phyloP scores from a whole-genome alignment of 1,140 invertebrate species.

The Akabosia matsudoensis region DNA sequence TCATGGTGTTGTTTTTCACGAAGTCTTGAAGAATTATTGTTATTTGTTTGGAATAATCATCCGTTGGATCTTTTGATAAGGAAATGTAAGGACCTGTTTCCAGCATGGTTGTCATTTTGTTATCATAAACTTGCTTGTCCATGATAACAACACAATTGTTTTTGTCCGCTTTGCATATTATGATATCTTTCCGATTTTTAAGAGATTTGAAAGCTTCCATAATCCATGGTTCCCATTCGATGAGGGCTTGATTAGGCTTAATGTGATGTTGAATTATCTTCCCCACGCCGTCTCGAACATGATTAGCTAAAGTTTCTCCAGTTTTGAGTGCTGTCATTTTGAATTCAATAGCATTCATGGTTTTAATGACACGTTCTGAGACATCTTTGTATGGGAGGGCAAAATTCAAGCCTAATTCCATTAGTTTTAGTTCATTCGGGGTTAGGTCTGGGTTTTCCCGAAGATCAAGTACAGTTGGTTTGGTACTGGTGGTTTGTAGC shows the following conservation, averaged over 20 bases:
- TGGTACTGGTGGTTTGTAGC: background rate
- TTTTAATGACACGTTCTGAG: background rate
- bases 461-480: background rate
- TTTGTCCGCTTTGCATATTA: constrained; percentile 43
- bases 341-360: background rate
- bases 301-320: background rate
- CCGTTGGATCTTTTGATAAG: background rate
- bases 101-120: constrained; percentile 40
- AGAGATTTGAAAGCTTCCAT: background rate
- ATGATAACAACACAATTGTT: constrained; percentile 44
- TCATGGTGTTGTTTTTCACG: background rate
- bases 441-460: background rate
- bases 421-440: background rate
- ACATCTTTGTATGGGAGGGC: background rate
- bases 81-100: constrained; percentile 36
- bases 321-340: background rate
- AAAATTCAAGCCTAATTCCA: constrained; percentile 8
- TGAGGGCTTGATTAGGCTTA: background rate
- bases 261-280: background rate
- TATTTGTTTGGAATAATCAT: background rate
- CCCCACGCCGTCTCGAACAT: background rate
- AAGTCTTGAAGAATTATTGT: background rate
- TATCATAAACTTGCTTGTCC: constrained; percentile 34
- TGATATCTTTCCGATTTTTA: background rate
- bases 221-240: background rate